These are phyloP conservation scores for Copsychus sechellarum DNA, from an alignment of 2,113 vertebrate species.

Conservation along the genomic window DNA sequence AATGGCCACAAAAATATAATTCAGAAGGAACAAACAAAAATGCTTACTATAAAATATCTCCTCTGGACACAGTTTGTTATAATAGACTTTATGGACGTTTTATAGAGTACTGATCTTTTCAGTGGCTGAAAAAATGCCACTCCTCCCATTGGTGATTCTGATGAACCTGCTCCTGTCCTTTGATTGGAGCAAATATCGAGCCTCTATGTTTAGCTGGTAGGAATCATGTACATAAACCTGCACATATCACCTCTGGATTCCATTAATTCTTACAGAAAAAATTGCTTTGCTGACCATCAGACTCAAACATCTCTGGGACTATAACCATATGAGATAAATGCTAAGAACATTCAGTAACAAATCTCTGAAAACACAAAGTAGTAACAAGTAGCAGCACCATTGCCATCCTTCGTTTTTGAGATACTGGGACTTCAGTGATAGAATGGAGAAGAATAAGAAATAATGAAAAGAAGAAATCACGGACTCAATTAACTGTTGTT, in stretches of 20 bases:
- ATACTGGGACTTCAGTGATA: background rate
- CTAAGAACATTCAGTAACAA: background rate
- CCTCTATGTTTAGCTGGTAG: background rate
- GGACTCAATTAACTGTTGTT: background rate
- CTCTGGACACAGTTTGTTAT: background rate
- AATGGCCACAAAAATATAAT: background rate
- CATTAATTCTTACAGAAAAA: background rate
- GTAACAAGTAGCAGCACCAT: background rate
- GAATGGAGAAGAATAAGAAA: background rate
- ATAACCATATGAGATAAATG: background rate
- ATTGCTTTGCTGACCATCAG: background rate
- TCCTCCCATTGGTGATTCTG: background rate
- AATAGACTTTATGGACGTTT: background rate
- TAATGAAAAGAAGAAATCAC: background rate
- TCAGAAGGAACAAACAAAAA: background rate
- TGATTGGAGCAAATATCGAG: background rate
- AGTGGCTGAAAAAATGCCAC: background rate
- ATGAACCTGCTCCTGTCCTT: background rate
- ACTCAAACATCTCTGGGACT: background rate
- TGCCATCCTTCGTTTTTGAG: background rate
- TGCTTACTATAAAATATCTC: background rate
- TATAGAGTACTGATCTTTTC: background rate
- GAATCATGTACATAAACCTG: background rate
- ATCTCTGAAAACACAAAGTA: background rate
- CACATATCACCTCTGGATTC: background rate